Percentiles rank a stretch among this genome's conserved stretches.
phyloP scores from a whole-genome alignment of 2,113 vertebrate species.

The Xenopus laevis region DNA sequence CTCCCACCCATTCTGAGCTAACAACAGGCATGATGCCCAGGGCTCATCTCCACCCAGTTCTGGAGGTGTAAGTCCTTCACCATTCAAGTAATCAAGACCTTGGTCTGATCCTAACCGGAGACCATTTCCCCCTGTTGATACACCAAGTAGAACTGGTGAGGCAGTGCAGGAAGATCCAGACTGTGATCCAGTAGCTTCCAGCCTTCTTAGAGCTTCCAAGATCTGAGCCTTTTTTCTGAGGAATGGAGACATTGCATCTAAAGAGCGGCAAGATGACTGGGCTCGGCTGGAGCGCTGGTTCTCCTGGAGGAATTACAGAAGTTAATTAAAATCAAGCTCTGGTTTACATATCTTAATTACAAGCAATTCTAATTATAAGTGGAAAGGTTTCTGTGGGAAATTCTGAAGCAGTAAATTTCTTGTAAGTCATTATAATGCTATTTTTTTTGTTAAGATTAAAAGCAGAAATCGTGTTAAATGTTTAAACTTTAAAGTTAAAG shows the following conservation, averaged over 20 bases:
- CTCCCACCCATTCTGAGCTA: conserved; percentile 68
- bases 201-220: conserved; percentile 85
- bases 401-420: too few species aligned
- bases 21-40: conserved; percentile 67
- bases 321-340: background rate
- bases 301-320: conserved; percentile 26
- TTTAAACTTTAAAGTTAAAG: too few species aligned
- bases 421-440: too few species aligned
- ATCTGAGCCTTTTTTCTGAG: conserved; percentile 95
- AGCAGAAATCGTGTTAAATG: too few species aligned
- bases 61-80: conserved; percentile 60
- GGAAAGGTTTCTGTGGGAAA: too few species aligned
- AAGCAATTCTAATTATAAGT: too few species aligned
- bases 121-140: conserved; percentile 58
- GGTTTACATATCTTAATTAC: too few species aligned
- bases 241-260: conserved; percentile 91
- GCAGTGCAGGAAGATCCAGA: conserved; percentile 69
- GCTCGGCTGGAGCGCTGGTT: conserved; percentile 56
- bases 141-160: conserved; percentile 63
- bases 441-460: too few species aligned
- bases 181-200: conserved; percentile 80
- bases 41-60: conserved; percentile 56
- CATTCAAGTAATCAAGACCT: conserved; percentile 65
- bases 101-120: conserved; percentile 35
- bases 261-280: conserved; percentile 46